A percentile compares a stretch with the other conserved stretches of the same genome.
phyloP scores from a whole-genome alignment of 2,888 invertebrate genomes.

The Cantharis flavilabris region DNA sequence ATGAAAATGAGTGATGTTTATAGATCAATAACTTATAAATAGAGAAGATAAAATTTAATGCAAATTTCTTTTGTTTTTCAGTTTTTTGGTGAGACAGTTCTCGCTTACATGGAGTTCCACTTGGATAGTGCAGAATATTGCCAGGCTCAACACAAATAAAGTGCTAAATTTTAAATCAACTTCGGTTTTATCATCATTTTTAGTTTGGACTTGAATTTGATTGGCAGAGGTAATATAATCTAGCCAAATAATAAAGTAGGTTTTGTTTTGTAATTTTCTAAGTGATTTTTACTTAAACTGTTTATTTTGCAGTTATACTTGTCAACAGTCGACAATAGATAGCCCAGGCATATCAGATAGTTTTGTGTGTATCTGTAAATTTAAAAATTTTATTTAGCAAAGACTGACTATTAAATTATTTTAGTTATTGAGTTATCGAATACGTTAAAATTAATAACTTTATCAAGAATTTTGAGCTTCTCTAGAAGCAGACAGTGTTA shows the following conservation, averaged over 20 bases:
- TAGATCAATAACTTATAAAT: background rate
- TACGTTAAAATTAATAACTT: background rate
- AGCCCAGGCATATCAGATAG: constrained; percentile 49
- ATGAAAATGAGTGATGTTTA: background rate
- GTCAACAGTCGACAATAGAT: constrained; percentile 40
- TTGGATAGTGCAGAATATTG: constrained; percentile 98
- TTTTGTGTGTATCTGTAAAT: constrained; percentile 42
- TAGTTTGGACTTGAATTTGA: constrained; percentile 22
- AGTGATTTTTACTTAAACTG: constrained; percentile 10
- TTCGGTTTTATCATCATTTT: constrained; percentile 23
- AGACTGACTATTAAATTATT: constrained; percentile 33
- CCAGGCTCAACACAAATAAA: constrained; percentile 98
- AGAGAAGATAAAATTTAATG: background rate
- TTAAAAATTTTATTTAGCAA: constrained; percentile 21
- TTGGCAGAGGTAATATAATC: constrained; percentile 47
- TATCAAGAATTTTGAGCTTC: background rate
- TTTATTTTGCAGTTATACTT: constrained; percentile 41
- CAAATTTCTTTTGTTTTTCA: constrained; percentile 59
- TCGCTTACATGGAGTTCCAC: constrained; percentile 97
- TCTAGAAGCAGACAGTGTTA: constrained; percentile 38
- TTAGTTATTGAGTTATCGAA: constrained; percentile 30
- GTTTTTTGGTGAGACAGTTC: constrained; percentile 87
- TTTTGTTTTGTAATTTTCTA: constrained; percentile 7
- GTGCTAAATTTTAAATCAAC: constrained; percentile 25
- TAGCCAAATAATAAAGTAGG: constrained; percentile 48